phyloP scores from a whole-genome alignment of 2,797 vertebrate genomes.

The Mus minutoides region DNA sequence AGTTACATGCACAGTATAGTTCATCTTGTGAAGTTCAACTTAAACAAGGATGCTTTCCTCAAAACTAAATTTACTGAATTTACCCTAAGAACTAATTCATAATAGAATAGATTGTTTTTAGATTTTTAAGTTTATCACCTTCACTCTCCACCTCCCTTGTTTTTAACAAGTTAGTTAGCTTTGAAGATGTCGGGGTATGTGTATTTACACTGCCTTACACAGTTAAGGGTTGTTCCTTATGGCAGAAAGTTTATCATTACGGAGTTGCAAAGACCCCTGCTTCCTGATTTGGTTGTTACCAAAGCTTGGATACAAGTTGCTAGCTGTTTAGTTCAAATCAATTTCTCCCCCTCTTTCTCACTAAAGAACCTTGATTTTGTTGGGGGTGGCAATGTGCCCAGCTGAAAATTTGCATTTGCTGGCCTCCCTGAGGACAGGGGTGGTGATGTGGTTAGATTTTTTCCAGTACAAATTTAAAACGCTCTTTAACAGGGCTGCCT shows the following conservation, averaged over 20 bases:
- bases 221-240: conserved; percentile 24
- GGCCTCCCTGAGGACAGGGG: not conserved
- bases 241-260: conserved; percentile 18
- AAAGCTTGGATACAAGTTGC: not conserved
- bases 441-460: not conserved
- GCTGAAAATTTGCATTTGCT: conserved; percentile 46
- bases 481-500: not conserved
- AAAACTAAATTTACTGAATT: conserved; percentile 9
- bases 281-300: conserved; percentile 52
- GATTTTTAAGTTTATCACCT: conserved; percentile 37
- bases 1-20: not conserved
- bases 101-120: conserved; percentile 9
- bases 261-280: not conserved
- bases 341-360: conserved; percentile 16
- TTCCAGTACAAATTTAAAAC: conserved; percentile 3
- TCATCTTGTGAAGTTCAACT: conserved; percentile 30
- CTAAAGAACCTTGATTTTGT: conserved; percentile 35
- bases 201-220: conserved; percentile 54
- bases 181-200: conserved; percentile 26
- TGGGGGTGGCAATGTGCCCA: not conserved
- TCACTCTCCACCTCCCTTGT: not conserved
- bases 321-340: not conserved
- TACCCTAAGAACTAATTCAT: conserved; percentile 1
- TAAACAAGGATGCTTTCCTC: not conserved
- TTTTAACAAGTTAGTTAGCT: conserved; percentile 1